Evolutionary conservation across 2,113 vertebrate species (phyloP), one percentile per base, ranked within the genome.

Genomic region (Phodopus roborovskii): DNA sequence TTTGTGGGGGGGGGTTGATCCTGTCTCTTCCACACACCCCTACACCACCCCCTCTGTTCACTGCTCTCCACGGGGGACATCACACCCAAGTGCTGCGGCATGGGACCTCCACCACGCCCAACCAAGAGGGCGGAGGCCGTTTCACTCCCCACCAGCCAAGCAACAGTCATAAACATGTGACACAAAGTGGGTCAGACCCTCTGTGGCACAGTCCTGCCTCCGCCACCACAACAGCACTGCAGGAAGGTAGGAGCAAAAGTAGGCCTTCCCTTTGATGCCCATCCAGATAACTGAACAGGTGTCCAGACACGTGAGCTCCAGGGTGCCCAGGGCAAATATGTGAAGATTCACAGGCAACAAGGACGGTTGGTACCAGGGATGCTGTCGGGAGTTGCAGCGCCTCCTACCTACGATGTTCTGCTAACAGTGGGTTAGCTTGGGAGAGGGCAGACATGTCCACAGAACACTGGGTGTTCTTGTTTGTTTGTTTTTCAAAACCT

Each of bases 1-100:
- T n/a, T n/a, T n/a, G 3, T 33, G 58, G 45, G 50, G 53, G 2
- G 53, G 53, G 22, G 22, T 20, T 2, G n/a, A 39, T 4, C 71
- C 68, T 11, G 11, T n/a, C 82, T n/a, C 82, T n/a, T 50, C 15
- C 1, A 36, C 70, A 45, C n/a, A 88, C 22, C 53, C 39, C 64
- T 11, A 0, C 0, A 17, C 48, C 13, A 42, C 26, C 45, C 45
- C 74, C 42, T 26, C 58, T 15, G 33, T 22, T 24, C 19, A 24
- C 17, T 8, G 10, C 24, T 9, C 8, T 66, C n/a, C 8, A 48
- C 66, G 8, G 70, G 70, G 33, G 70, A 17, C 42, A 36, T 39
- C 11, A 13, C 11, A 0, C 9, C 24, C 26, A 12, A 0, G 30
- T 12, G 60, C 60, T 0, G 16, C 70, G 42, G 17, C 26, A 22